These are phyloP conservation scores for Drosophila bocki DNA, from an alignment of 1,140 invertebrate genomes.

Conservation along the genomic window DNA sequence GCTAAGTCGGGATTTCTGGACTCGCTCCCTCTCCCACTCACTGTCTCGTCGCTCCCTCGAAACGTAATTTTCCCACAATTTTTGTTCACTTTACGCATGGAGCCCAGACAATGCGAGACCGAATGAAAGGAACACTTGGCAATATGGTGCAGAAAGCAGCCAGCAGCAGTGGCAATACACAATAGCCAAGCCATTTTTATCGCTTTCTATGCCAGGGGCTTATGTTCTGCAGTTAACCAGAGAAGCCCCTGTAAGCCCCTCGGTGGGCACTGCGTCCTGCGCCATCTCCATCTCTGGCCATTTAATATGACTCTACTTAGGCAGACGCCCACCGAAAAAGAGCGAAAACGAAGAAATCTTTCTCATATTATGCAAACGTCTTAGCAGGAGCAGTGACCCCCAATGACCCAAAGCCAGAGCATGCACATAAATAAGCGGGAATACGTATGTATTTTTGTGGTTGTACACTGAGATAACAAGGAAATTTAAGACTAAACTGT, in stretches of 20 bases:
- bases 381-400: conserved; percentile 57
- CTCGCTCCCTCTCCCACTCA: conserved; percentile 1
- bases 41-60: conserved; percentile 21
- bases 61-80: conserved; percentile 83
- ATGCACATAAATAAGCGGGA: conserved; percentile 38
- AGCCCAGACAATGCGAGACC: conserved; percentile 60
- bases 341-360: conserved; percentile 32
- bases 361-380: conserved; percentile 68
- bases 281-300: conserved; percentile 24
- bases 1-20: conserved; percentile 79
- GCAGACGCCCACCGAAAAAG: conserved; percentile 34
- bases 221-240: conserved; percentile 80
- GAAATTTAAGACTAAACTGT: background rate
- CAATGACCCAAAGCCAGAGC: conserved; percentile 43
- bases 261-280: conserved; percentile 14
- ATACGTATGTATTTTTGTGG: conserved; percentile 20
- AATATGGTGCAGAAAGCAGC: conserved; percentile 37
- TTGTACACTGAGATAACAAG: background rate
- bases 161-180: conserved; percentile 41
- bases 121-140: conserved; percentile 58
- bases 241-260: conserved; percentile 32
- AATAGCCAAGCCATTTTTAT: conserved; percentile 82
- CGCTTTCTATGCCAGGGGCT: conserved; percentile 70
- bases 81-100: conserved; percentile 79
- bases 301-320: conserved; percentile 74